Evolutionary conservation across 2,888 invertebrate species (phyloP).

Genomic region (Dioctria rufipes): DNA sequence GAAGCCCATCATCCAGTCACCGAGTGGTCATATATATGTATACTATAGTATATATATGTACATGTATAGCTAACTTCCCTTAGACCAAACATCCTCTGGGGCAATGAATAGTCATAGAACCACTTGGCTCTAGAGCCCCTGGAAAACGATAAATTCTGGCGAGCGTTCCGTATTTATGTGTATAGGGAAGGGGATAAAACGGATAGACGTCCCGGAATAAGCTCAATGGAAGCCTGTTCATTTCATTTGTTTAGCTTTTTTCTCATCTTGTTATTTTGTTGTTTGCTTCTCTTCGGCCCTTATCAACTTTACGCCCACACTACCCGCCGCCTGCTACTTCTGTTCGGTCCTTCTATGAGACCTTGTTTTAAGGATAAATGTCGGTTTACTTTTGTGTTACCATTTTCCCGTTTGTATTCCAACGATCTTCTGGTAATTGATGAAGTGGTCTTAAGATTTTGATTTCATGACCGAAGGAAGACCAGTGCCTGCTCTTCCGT

Average conservation of each 20-base stretch:
- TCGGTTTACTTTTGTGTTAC: slow-evolving; percentile 29
- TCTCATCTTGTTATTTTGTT: slow-evolving; percentile 24
- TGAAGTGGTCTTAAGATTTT: slow-evolving; percentile 37
- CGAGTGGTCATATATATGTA: slow-evolving; percentile 30
- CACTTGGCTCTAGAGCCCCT: slow-evolving; percentile 49
- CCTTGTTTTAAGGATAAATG: slow-evolving; percentile 48
- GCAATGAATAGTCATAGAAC: slow-evolving; percentile 46
- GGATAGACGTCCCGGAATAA: slow-evolving; percentile 52
- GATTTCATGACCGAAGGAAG: slow-evolving; percentile 11
- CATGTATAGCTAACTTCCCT: neutral
- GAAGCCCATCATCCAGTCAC: slow-evolving; percentile 50
- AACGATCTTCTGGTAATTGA: slow-evolving; percentile 42
- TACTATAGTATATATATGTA: too few species aligned
- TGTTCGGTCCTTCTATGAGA: neutral
- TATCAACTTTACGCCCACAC: neutral
- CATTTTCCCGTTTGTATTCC: slow-evolving; percentile 31
- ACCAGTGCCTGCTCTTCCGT: too few species aligned
- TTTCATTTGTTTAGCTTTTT: slow-evolving; percentile 47
- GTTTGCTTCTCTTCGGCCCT: slow-evolving; percentile 22
- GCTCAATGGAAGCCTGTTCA: slow-evolving; percentile 43
- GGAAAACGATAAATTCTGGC: slow-evolving; percentile 52
- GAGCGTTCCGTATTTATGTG: neutral
- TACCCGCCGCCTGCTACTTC: neutral
- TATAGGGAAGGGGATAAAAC: slow-evolving; percentile 39
- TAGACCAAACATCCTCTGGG: slow-evolving; percentile 30